phyloP scores from a whole-genome alignment of 2,113 vertebrate genomes.

The Hypocryptadius cinnamomeus region DNA sequence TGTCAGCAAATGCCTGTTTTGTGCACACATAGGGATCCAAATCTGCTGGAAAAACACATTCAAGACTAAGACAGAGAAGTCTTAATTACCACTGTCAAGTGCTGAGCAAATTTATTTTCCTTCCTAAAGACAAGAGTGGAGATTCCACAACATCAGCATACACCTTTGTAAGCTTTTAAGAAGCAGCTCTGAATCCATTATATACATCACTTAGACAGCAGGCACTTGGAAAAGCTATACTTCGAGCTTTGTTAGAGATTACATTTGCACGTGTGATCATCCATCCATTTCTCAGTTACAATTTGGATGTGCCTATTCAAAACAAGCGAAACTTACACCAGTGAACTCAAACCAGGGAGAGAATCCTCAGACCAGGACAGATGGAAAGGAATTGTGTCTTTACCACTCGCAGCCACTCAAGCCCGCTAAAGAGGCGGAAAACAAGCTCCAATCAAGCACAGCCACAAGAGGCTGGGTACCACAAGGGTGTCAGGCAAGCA shows the following conservation, averaged over 20 bases:
- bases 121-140: not conserved
- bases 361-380: not conserved
- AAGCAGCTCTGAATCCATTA: not conserved
- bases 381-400: accelerated
- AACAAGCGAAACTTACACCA: not conserved
- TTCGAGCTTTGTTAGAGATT: not conserved
- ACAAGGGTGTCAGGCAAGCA: accelerated
- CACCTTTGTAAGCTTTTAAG: not conserved
- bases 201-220: accelerated
- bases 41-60: not conserved
- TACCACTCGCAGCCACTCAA: not conserved
- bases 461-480: accelerated
- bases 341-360: not conserved
- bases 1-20: not conserved
- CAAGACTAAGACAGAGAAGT: not conserved
- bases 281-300: not conserved
- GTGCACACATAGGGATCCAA: not conserved
- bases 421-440: accelerated
- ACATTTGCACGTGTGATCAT: too few relatives aligned
- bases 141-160: not conserved
- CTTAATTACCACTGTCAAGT: not conserved
- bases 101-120: not conserved
- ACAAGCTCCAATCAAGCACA: not conserved
- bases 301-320: accelerated
- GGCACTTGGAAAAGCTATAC: not conserved